These are phyloP conservation scores for Acrobasis consociella DNA, from an alignment of 2,888 invertebrate species.

Conservation along the genomic window DNA sequence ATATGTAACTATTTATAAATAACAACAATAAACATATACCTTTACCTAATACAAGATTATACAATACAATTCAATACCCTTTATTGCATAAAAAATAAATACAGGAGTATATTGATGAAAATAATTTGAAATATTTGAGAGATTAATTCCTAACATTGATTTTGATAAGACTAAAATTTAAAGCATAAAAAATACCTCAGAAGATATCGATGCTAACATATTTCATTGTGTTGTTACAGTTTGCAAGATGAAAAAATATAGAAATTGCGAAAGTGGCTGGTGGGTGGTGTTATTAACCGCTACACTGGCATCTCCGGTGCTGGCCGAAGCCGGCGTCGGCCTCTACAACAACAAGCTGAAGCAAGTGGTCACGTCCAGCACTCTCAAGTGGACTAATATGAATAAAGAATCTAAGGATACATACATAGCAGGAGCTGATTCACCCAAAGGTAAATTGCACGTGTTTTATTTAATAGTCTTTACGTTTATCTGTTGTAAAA, in stretches of 20 bases:
- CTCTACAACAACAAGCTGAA: constrained; percentile 76
- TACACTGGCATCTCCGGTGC: constrained; percentile 55
- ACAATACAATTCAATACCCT: too few species aligned
- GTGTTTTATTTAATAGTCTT: neutral
- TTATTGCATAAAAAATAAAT: too few species aligned
- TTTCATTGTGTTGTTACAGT: constrained; percentile 39
- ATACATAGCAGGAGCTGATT: constrained; percentile 85
- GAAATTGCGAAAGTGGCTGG: constrained; percentile 65
- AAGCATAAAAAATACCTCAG: neutral
- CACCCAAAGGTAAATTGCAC: constrained; percentile 57
- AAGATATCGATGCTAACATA: neutral
- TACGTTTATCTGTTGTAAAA: too few species aligned
- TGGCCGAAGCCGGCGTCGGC: constrained; percentile 64
- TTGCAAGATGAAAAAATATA: constrained; percentile 64
- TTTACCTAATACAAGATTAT: too few species aligned
- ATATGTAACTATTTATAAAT: too few species aligned
- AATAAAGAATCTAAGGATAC: constrained; percentile 71
- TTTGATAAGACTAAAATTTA: too few species aligned
- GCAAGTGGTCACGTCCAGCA: constrained; percentile 90
- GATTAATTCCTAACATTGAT: too few species aligned
- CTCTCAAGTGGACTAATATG: constrained; percentile 87
- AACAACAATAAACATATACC: too few species aligned
- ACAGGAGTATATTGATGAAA: too few species aligned
- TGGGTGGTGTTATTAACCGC: constrained; percentile 67
- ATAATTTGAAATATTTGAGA: too few species aligned